A percentile compares a stretch with the other conserved stretches of the same genome.
phyloP scores from a whole-genome alignment of 2,888 invertebrate species.

The Bombylius discolor region DNA sequence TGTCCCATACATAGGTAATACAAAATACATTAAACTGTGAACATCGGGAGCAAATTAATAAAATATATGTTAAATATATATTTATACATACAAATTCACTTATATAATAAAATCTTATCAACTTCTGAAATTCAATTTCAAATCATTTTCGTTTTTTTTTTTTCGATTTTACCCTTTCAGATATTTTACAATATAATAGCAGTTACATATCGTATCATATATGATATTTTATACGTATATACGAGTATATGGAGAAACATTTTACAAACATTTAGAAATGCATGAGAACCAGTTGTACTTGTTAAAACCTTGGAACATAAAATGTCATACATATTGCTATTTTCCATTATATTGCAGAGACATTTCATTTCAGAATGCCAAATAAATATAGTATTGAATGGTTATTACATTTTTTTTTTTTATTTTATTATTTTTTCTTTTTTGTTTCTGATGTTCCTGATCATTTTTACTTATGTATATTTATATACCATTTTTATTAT shows the following conservation, averaged over 20 bases:
- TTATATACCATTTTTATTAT: neutral
- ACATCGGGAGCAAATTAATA: no score
- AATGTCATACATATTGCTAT: conserved; percentile 12
- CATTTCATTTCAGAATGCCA: conserved; percentile 15
- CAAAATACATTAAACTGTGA: no score
- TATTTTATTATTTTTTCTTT: neutral
- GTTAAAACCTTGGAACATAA: conserved; percentile 6
- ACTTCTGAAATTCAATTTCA: neutral
- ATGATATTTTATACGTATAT: neutral
- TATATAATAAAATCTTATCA: no score
- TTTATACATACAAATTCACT: no score
- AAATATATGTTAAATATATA: no score
- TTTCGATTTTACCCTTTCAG: neutral
- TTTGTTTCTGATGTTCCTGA: neutral
- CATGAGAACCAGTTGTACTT: conserved; percentile 2
- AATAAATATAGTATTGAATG: conserved; percentile 16
- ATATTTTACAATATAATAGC: no score
- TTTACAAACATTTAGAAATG: no score
- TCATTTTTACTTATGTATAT: no score
- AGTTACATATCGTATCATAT: neutral
- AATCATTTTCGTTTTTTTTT: neutral
- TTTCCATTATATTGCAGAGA: conserved; percentile 15
- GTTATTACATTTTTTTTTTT: conserved; percentile 8
- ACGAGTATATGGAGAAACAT: no score
- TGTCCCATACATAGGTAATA: no score